Evolutionary conservation across 2,888 invertebrate genomes (phyloP), one percentile per base, ranked within the genome.

Genomic region (Zaprionus obscuricornis): DNA sequence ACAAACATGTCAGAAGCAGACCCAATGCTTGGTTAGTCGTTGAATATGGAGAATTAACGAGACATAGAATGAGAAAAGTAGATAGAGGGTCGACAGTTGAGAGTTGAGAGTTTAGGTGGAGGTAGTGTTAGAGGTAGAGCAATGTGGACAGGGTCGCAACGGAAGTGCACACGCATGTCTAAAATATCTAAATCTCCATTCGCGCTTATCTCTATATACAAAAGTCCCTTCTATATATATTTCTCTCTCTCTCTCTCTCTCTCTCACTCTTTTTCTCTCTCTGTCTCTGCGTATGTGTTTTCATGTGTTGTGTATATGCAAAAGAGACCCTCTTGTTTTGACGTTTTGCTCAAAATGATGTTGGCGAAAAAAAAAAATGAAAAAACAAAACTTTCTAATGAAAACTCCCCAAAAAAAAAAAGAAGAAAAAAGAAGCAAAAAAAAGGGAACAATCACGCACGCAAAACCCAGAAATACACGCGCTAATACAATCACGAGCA

Each of bases 131-230:
- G 14, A 4, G 33, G n/a, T 5, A 36, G 18, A 7, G 11, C 22
- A 8, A 7, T 33, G 34, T 20, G 3, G 18, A 18, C 10, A 14
- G 16, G 26, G 11, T 14, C 40, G 13, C 18, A 39, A 37, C 39
- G 66, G 51, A 64, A 65, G 62, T 73, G 77, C 67, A 67, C 77
- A 73, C 71, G 85, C 71, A 69, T 76, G 67, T 84, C 84, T 79
- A 85, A 86, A 79, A 87, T 87, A 87, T 86, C 84, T 85, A 84
- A 84, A 87, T 79, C 74, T 84, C 67, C 62, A 40, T 51, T 29
- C 59, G 52, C 59, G 71, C 62, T 77, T 76, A 76, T 76, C 76
- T 75, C 54, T 46, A 51, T 34, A 14, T 47, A 62, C 39, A 49
- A n/a, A n/a, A 14, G 37, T 20, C 18, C 37, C 8, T 5, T 5